Base-by-base conservation (phyloP, 2,113 vertebrate species). In the Semnopithecus entellus region DNA sequence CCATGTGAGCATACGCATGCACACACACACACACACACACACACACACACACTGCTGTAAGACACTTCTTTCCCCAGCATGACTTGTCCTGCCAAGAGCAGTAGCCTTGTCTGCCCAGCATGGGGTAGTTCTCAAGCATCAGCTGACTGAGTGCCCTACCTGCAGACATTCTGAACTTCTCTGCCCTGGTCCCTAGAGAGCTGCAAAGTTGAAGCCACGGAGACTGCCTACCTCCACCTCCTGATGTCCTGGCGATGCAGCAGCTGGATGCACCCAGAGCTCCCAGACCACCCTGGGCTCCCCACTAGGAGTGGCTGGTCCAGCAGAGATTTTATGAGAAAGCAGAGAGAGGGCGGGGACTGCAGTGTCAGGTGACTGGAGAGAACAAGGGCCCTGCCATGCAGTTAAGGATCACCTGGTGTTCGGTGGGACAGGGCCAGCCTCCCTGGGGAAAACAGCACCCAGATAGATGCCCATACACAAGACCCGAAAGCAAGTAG, bases 151-250 rank as follows among this genome's bases (percentile, higher is more conserved):
- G 57, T 38, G 80, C 73, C 87, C 32, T 55, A 80, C 64, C 32
- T 30, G 12, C 38, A 73, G 66, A 92, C 86, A 64, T 3, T 22
- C 68, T 11, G 88, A 95, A 97, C 87, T 95, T 95, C 96, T 94
- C 50, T n/a, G 83, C 81, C 83, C 75, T 43, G 79, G 73, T 50
- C 94, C 96, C 95, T 22, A 76, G 55, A 81, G 82, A 86, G 93
- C 89, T 40, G 80, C 95, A 78, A 97, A 98, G 90, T 90, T 93
- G 96, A 81, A 96, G 87, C 96, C 93, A 78, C 70, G 87, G 91
- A 95, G 95, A 97, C 96, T 79, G 97, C 96, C 93, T 88, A 98
- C 98, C 98, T 97, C 96, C 43, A 88, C 92, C 96, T 97, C 92
- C 89, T 43, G 96, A 97, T 90, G 96, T 96, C 97, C 97, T 96